phyloP scores from a whole-genome alignment of 2,113 vertebrate genomes.

The Anolis carolinensis region DNA sequence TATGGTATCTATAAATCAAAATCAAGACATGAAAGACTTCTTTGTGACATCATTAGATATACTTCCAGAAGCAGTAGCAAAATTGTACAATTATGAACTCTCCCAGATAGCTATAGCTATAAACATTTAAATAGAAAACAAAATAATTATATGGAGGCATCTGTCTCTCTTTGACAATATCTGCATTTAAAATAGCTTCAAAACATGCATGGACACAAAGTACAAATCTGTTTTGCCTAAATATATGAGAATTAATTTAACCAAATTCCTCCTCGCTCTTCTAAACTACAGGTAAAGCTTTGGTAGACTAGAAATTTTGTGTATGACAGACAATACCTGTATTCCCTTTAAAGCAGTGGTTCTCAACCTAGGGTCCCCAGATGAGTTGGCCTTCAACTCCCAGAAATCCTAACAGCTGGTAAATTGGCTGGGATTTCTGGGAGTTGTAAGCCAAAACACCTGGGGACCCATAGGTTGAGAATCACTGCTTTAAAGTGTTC shows the following conservation, averaged over 20 bases:
- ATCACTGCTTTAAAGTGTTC: too few species aligned
- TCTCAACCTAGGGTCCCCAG: too few species aligned
- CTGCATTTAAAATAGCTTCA: not conserved
- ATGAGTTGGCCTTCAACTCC: too few species aligned
- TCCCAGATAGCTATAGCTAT: not conserved
- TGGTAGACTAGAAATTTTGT: not conserved
- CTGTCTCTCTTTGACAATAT: not conserved
- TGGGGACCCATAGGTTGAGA: too few species aligned
- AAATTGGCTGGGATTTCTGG: too few species aligned
- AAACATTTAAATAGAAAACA: not conserved
- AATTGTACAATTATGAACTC: not conserved
- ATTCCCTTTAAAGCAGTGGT: not conserved
- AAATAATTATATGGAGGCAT: not conserved
- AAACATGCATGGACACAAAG: not conserved
- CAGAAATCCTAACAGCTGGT: too few species aligned
- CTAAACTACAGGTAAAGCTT: not conserved
- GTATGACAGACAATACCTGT: not conserved
- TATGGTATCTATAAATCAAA: not conserved
- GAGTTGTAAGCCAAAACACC: too few species aligned
- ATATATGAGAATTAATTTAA: not conserved
- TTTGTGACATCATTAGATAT: not conserved
- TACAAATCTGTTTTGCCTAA: not conserved
- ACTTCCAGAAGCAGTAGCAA: not conserved
- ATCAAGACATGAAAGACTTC: not conserved
- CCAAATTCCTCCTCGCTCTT: not conserved